Base-by-base conservation (phyloP, 2,888 invertebrate genomes). In the Caenorhabditis drosophilae region DNA sequence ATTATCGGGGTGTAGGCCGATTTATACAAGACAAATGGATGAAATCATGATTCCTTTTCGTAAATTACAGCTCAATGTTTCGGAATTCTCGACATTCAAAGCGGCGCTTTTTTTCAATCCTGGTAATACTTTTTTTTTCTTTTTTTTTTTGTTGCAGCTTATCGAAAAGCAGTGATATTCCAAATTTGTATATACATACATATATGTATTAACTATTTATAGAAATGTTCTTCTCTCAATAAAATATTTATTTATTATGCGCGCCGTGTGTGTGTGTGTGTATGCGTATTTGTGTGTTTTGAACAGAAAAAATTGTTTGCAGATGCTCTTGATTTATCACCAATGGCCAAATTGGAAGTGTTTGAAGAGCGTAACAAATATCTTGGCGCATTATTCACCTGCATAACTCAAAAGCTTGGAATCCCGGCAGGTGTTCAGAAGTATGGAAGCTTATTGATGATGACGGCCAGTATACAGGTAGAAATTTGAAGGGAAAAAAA, bases 11-110 rank as follows among this genome's bases (percentile, higher is more conserved):
- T 82, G 82, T 57, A 70, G 80, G 16, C 75, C 78, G 12, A 82
- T 82, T 53, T 82, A 82, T 66, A 79, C 81, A 22, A 60, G 82
- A 36, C 82, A 82, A 52, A 82, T 81, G 81, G 81, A 82, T 53
- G 81, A 80, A 53, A 80, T 81, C 45, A 81, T 82, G 81, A 70
- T 82, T 35, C 81, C 81, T 7, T 75, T 77, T 58, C 55, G 77
- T 18, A 62, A 70, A 40, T 49, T 77, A 38, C 73, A 80, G 35
- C 70, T 81, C 44, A 62, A 55, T 40, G 73, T 76, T 2, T 45
- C 76, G 4, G 82, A 82, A 48, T 82, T 82, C 50, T 82, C 82
- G 26, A 74, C 78, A 16, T 82, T 82, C 67, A 82, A 82, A 56
- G 80, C 82, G 7, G 70, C 75, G 16, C 61, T 82, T 15, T 77